Conservation (phyloP, 1,140 invertebrate genomes). For the Dendrolimus punctatus region DNA sequence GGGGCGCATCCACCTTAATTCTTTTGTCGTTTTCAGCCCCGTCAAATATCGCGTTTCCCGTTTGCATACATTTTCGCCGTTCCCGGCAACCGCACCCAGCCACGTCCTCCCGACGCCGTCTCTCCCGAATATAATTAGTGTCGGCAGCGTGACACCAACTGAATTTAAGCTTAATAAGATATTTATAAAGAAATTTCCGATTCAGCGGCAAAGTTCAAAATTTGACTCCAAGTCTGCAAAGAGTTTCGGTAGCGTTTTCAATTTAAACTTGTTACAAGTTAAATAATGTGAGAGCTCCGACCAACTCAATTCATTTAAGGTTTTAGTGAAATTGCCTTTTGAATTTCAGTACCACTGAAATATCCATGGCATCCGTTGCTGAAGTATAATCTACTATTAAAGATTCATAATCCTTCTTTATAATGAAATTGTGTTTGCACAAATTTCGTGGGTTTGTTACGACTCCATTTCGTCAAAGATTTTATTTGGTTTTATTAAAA, state of each 20-base stretch:
- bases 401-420: conserved; percentile 22
- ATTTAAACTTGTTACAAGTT: conserved; percentile 69
- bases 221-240: conserved; percentile 63
- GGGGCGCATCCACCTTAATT: conserved; percentile 43
- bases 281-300: conserved; percentile 64
- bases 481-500: no score
- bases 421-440: conserved; percentile 8
- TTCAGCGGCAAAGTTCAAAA: conserved; percentile 69
- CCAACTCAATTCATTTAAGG: conserved; percentile 66
- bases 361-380: conserved; percentile 33
- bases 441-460: background rate
- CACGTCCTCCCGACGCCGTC: conserved; percentile 36
- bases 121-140: conserved; percentile 68
- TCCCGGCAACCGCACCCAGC: conserved; percentile 11
- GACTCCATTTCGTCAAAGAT: no score
- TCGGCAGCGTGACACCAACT: conserved; percentile 67
- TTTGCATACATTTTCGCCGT: conserved; percentile 66
- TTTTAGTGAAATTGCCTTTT: conserved; percentile 69
- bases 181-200: conserved; percentile 71
- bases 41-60: conserved; percentile 63
- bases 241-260: conserved; percentile 65
- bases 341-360: conserved; percentile 57
- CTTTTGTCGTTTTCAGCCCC: conserved; percentile 66
- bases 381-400: conserved; percentile 28
- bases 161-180: conserved; percentile 70